Evolutionary conservation across 2,888 invertebrate species (phyloP), one percentile per base, ranked within the genome.

Genomic region (Tortricodes alternella): DNA sequence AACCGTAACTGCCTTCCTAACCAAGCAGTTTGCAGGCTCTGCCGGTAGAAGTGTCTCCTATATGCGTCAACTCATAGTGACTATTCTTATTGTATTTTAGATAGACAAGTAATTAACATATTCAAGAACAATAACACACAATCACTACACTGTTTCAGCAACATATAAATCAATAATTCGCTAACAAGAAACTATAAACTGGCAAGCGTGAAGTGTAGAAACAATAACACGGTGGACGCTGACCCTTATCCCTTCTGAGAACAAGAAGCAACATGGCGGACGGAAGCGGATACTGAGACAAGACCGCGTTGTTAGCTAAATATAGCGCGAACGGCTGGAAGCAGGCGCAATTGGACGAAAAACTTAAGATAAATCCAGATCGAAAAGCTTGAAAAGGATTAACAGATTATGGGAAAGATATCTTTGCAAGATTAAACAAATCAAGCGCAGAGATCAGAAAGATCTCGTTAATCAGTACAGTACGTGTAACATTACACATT

Each of bases 281-380:
- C 85, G 86, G 85, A 85, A 85, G 78, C 83, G 77, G 80, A 78
- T 69, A 71, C 69, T 65, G 74, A 76, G 80, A 87, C 85, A 88
- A 83, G 80, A 78, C 71, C 76, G 80, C 83, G 83, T 85, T 88
- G 89, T 89, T 76, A 65, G 78, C 87, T 89, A 89, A 83, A 88
- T 85, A 83, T 88, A 89, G 85, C 78, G 58, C 66, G 56, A 66
- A 62, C 63, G 64, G 52, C 43, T 53, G 53, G 58, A 53, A 53
- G 37, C 32, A 39, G n/a, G 13, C n/a, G 34, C 35, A 18, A 52
- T 52, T 44, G 51, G 35, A 27, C 41, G 46, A 41, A 50, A 49
- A 39, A 50, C 39, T 29, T 29, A 11, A 9, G 4, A n/a, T n/a
- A 9, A 27, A 29, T n/a, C 11, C 5, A 4, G 21, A 29, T 11